Conservation (phyloP, 2,113 vertebrate genomes). For the Trogon surrucura region DNA sequence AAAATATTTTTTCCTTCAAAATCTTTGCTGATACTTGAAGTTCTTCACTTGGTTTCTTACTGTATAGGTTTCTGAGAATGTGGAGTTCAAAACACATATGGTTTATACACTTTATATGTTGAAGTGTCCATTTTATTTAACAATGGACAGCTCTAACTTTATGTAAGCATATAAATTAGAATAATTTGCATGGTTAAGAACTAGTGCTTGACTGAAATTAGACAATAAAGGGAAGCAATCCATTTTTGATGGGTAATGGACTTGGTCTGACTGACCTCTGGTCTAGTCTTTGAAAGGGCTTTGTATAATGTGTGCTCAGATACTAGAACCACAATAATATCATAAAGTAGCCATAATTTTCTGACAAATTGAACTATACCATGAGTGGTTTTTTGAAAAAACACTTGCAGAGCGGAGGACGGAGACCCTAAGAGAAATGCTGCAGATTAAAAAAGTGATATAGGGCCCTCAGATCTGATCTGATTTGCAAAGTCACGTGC, state of each 20-base stretch:
- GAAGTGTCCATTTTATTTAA: neutral
- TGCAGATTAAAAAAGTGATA: neutral
- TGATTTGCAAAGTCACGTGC: neutral
- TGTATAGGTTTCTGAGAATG: neutral
- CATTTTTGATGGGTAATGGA: neutral
- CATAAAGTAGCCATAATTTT: neutral
- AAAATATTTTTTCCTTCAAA: neutral
- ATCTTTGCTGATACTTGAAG: neutral
- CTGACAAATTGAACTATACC: neutral
- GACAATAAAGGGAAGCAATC: neutral
- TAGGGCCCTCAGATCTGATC: neutral
- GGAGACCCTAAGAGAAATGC: neutral
- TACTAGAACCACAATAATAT: neutral
- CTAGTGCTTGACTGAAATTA: neutral
- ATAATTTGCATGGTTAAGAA: neutral
- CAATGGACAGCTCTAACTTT: neutral
- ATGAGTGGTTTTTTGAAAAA: neutral
- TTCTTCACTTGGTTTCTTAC: neutral
- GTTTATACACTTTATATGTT: neutral
- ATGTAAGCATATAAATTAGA: neutral
- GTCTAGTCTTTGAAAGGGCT: neutral
- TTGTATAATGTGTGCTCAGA: neutral
- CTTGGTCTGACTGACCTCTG: neutral
- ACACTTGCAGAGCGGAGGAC: neutral
- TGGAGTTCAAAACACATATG: accelerated